Base-by-base conservation (phyloP, 2,888 invertebrate genomes). In the Brachyptera risi region DNA sequence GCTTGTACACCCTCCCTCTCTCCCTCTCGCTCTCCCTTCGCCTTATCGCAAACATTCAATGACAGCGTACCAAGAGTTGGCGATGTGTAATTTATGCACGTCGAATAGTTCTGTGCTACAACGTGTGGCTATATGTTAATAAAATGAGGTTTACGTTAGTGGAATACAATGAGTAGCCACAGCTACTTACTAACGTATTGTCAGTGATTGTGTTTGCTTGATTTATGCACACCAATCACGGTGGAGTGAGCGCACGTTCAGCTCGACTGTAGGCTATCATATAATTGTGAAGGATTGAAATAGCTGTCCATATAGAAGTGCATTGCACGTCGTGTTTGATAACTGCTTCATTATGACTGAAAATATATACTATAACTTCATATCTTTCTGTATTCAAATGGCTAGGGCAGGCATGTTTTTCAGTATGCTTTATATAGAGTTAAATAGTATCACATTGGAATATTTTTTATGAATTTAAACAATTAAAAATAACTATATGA, bases 31-130 rank as follows among this genome's bases (percentile, higher is more conserved):
- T n/a, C n/a, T n/a, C n/a, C n/a, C n/a, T n/a, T n/a, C n/a, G n/a
- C n/a, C n/a, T n/a, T n/a, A n/a, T n/a, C 49, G 17, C 51, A 13
- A 17, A 21, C 11, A 21, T 19, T 3, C 51, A 27, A n/a, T 21
- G 54, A 31, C 47, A 47, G 47, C n/a, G n/a, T n/a, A n/a, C 21
- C 47, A 47, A 21, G n/a, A 47, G 24, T 47, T 47, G 47, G 9
- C n/a, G 21, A n/a, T n/a, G n/a, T n/a, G 37, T 54, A 54, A 35
- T 54, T 54, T 54, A 54, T 54, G 23, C 54, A 37, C 37, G 51
- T 27, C n/a, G 51, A 7, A 50, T 47, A 17, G 26, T 31, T 37
- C 31, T 31, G 31, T 31, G 31, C 5, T n/a, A 40, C 13, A 17
- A 19, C 21, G 47, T 47, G 47, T 47, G 47, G 24, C 2, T 11